Base-by-base conservation (phyloP, 2,113 vertebrate species). In the Oxygymnocypris stewartii region DNA sequence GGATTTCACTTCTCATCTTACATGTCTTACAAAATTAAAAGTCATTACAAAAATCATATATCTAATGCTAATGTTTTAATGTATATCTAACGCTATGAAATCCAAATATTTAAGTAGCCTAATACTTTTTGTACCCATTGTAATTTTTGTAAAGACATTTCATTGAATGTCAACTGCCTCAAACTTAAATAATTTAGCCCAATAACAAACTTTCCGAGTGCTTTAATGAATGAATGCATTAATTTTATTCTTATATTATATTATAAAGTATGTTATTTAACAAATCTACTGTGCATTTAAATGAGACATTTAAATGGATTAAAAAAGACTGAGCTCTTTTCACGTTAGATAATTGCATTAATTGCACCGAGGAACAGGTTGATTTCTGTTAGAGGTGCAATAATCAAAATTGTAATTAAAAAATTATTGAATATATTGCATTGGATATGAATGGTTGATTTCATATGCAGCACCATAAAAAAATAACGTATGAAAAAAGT, bases 401-500 rank as follows among this genome's bases (percentile, higher is more conserved):
- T 37, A 59, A 59, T 59, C 3, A 28, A 76, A 76, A 76, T 25
- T 76, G 42, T 25, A 49, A 76, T 76, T 49, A 79, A 59, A 61
- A 80, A 42, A 13, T 9, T 25, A 61, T 42, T 61, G 4, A 4
- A 79, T 59, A 13, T 25, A 80, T 42, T 47, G 79, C 59, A 81
- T 67, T 81, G 40, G 59, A 61, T 31, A 67, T 67, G 42, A 81
- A 81, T 81, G 59, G 59, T 65, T 81, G n/a, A 65, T 81, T 80
- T 80, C 54, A 61, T 4, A 80, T 8, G 35, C 57, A 16, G 54
- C 23, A 25, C 54, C 35, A 42, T 42, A 16, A 42, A 79, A 61
- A 1, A 31, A 31, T 31, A 79, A 40, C 25, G 0, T 37, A 59
- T 59, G 40, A 31, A 31, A 31, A 31, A 31, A 31, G 20, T 65